A percentile compares a stretch with the other conserved stretches of the same genome.
Conservation (phyloP, 2,888 invertebrate species). For the Agrotis clavis region DNA sequence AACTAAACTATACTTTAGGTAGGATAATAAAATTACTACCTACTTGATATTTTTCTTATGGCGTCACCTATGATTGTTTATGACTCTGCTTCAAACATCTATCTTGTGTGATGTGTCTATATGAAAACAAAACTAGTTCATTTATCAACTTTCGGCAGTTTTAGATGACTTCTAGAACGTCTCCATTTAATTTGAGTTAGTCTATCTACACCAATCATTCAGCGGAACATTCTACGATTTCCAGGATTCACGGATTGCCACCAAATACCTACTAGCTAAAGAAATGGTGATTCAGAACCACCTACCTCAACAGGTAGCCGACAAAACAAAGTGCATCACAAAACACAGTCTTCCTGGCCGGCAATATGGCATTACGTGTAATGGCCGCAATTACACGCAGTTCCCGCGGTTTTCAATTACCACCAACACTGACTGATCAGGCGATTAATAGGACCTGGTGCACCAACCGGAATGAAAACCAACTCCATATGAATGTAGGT, state of each 20-base stretch:
- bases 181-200: neutral
- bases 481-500: neutral
- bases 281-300: neutral
- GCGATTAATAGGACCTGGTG: constrained; percentile 52
- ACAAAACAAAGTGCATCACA: constrained; percentile 22
- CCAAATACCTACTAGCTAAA: neutral
- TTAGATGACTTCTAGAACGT: neutral
- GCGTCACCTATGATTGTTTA: neutral
- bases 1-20: too few species aligned
- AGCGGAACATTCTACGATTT: neutral
- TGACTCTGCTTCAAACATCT: too few species aligned
- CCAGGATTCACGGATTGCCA: neutral
- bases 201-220: neutral
- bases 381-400: constrained; percentile 58
- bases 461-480: neutral
- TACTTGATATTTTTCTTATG: neutral
- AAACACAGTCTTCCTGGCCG: constrained; percentile 52
- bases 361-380: constrained; percentile 45
- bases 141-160: neutral
- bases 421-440: constrained; percentile 53
- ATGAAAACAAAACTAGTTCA: neutral
- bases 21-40: too few species aligned
- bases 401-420: constrained; percentile 54
- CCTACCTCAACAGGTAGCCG: constrained; percentile 6
- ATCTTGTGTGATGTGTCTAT: too few species aligned